Evolutionary conservation across 2,797 vertebrate genomes (phyloP).

Genomic region (Arctocebus calabarensis): DNA sequence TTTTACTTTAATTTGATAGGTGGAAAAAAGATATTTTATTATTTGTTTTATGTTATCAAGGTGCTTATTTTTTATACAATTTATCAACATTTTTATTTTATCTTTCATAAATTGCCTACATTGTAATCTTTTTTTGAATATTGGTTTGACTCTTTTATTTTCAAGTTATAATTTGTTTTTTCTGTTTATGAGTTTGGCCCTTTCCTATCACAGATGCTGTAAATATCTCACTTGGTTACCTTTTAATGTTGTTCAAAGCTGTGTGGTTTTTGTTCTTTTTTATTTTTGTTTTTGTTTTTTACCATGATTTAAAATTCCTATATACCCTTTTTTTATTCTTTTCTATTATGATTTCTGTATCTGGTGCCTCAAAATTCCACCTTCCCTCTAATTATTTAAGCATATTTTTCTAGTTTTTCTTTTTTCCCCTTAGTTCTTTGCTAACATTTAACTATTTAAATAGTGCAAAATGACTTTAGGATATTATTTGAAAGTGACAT

Average conservation of each 20-base stretch:
- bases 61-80: neutral
- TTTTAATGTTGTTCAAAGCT: neutral
- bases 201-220: neutral
- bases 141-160: conserved; percentile 9
- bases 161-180: neutral
- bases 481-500: neutral
- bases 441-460: neutral
- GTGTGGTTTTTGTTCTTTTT: neutral
- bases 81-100: conserved; percentile 52
- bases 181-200: neutral
- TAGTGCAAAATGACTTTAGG: conserved; percentile 6
- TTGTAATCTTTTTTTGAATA: neutral
- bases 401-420: neutral
- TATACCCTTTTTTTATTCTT: neutral
- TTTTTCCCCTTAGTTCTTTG: neutral
- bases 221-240: neutral
- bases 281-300: neutral
- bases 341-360: neutral
- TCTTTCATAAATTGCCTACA: neutral
- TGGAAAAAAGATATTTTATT: conserved; percentile 24
- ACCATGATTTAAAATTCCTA: conserved; percentile 26
- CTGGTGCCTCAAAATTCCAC: neutral
- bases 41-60: conserved; percentile 23
- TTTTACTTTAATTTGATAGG: neutral
- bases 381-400: neutral